Conservation (phyloP, 2,797 vertebrate species). For the Micromesistius poutassou region DNA sequence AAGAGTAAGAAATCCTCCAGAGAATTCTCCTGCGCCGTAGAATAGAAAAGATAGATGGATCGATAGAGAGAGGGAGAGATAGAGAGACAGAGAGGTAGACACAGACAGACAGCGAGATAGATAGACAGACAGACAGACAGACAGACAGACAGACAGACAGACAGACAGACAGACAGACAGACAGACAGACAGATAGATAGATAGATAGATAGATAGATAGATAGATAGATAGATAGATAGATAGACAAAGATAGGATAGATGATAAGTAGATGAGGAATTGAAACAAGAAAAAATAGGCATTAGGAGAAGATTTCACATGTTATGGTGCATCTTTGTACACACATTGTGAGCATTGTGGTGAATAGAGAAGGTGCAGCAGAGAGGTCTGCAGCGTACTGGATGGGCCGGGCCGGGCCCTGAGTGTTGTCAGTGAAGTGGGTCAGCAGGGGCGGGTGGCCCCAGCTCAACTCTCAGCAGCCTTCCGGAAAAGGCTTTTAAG, state of each 20-base stretch:
- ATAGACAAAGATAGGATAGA: too few species aligned
- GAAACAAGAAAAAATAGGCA: background rate
- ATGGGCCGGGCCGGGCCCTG: background rate
- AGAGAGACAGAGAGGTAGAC: background rate
- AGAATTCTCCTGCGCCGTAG: slow-evolving; percentile 71
- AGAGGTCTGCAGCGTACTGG: background rate
- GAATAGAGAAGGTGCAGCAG: background rate
- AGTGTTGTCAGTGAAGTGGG: background rate
- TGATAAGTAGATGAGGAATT: background rate
- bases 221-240: too few species aligned
- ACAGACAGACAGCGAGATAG: too few species aligned
- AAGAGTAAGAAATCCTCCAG: slow-evolving; percentile 68
- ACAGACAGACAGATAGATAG: too few species aligned
- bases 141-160: too few species aligned
- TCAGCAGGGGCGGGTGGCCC: background rate
- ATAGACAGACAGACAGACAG: too few species aligned
- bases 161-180: too few species aligned
- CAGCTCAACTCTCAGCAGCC: background rate
- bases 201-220: background rate
- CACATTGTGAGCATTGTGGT: background rate
- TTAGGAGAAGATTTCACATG: background rate
- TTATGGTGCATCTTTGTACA: background rate
- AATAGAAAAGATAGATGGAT: slow-evolving; percentile 20
- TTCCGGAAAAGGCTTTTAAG: background rate
- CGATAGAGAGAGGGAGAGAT: slow-evolving; percentile 25